Evolutionary conservation across 2,888 invertebrate genomes (phyloP), one percentile per base, ranked within the genome.

Genomic region (Lottia scabra): DNA sequence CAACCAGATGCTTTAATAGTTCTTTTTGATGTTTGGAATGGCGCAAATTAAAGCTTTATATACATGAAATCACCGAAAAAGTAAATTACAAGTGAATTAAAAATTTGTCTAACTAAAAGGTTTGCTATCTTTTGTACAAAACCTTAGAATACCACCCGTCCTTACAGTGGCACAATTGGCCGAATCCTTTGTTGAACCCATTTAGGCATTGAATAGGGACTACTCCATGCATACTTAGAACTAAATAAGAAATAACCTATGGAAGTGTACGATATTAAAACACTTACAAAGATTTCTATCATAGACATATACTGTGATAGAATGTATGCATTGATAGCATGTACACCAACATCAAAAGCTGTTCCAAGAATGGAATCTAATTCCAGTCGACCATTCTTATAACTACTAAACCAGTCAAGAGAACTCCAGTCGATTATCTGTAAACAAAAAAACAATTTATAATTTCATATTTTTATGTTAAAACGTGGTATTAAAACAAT

Each of bases 341-440:
- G 86, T 27, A 87, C 86, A n/a, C 68, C 71, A 1, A 84, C 67
- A 74, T 87, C 87, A 68, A 86, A 87, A 0, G 76, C 26, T 12
- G 86, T 86, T 15, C 86, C 85, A 8, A 85, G 65, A 43, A 84
- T 80, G 2, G 81, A 81, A 73, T 83, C 83, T 23, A 81, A 67
- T 65, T 84, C 84, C 80, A 81, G 77, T 16, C 74, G 64, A 1
- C 79, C 67, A 5, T 73, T 67, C 16, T 76, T 72, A 43, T 80
- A 68, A 56, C 79, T 84, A 63, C 79, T 77, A 16, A 79, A 75
- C 81, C 83, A 85, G 71, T 87, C 87, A 45, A 87, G 76, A 12
- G 83, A 85, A 77, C 87, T 87, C 87, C 87, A 86, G 67, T 82
- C 83, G 15, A 87, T 80, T 19, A 87, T 85, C 86, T 86, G 79